A percentile compares a stretch with the other conserved stretches of the same genome.
Evolutionary conservation across 2,888 invertebrate species (phyloP).

Genomic region (Coelinius sp.): DNA sequence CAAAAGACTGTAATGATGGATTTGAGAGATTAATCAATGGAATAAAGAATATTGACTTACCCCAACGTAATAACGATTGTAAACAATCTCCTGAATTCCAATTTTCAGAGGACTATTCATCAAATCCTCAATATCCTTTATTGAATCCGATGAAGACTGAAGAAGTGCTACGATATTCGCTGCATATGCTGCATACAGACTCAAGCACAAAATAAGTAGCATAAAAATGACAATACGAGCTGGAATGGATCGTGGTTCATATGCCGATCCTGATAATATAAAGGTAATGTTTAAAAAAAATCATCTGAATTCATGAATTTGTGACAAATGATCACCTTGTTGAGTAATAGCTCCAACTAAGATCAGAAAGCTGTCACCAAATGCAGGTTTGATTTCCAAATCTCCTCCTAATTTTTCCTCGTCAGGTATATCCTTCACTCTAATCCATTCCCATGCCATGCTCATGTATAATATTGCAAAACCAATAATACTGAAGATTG

Average conservation of each 20-base stretch:
- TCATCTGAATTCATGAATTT: not conserved
- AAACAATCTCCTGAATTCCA: slow-evolving; percentile 80
- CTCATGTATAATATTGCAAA: slow-evolving; percentile 72
- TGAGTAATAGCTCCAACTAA: slow-evolving; percentile 78
- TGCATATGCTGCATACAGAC: slow-evolving; percentile 82
- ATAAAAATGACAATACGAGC: slow-evolving; percentile 78
- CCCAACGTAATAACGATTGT: slow-evolving; percentile 79
- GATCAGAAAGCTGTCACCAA: slow-evolving; percentile 73
- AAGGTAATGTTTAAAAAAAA: not conserved
- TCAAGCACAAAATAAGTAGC: slow-evolving; percentile 77
- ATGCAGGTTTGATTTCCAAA: slow-evolving; percentile 57
- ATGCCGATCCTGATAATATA: slow-evolving; percentile 61
- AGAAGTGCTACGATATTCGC: slow-evolving; percentile 83
- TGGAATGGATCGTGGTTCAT: slow-evolving; percentile 64
- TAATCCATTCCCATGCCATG: slow-evolving; percentile 71
- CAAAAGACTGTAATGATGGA: slow-evolving; percentile 79
- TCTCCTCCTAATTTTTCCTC: slow-evolving; percentile 37
- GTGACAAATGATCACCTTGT: slow-evolving; percentile 71
- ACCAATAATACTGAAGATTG: slow-evolving; percentile 72
- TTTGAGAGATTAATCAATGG: too few relatives aligned
- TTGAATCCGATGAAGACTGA: slow-evolving; percentile 80
- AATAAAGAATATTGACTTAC: too few relatives aligned
- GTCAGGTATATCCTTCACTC: slow-evolving; percentile 22
- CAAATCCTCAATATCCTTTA: slow-evolving; percentile 77
- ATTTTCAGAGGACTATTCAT: slow-evolving; percentile 78